Conservation (phyloP, 1,140 invertebrate species). For the Trichomalopsis sarcophagae region DNA sequence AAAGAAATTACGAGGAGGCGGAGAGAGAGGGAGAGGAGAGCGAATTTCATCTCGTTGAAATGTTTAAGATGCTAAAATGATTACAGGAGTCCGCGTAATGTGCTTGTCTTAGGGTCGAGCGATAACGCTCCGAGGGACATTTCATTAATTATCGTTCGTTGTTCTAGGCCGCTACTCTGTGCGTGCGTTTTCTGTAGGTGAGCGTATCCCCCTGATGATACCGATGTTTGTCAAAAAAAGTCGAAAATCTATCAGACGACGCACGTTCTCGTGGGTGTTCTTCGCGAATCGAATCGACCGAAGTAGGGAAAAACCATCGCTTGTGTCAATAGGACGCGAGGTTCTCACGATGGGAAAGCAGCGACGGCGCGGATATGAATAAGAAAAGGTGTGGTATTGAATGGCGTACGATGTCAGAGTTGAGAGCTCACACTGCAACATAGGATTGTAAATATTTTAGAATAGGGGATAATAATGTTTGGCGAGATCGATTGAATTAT, state of each 20-base stretch:
- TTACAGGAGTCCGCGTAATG: no score
- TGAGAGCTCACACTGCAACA: background rate
- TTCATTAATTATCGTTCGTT: no score
- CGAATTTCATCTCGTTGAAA: background rate
- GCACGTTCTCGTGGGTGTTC: no score
- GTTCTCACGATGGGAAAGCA: background rate
- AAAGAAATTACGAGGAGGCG: conserved; percentile 24
- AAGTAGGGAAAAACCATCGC: background rate
- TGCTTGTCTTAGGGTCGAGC: no score
- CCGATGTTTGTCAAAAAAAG: no score
- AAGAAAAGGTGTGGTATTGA: background rate
- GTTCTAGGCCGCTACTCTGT: no score
- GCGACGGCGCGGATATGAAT: background rate
- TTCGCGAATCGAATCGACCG: background rate
- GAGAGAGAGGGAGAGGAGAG: background rate
- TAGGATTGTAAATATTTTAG: background rate
- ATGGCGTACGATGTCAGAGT: background rate
- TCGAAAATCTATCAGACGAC: no score
- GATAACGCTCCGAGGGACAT: no score
- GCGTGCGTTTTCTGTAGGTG: no score
- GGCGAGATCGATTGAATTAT: no score
- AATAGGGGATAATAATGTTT: background rate
- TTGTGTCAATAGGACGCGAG: background rate
- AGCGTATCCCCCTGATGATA: no score
- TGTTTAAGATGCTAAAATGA: background rate